Conservation (phyloP, 2,888 invertebrate species). For the Rhabditoides inermis region DNA sequence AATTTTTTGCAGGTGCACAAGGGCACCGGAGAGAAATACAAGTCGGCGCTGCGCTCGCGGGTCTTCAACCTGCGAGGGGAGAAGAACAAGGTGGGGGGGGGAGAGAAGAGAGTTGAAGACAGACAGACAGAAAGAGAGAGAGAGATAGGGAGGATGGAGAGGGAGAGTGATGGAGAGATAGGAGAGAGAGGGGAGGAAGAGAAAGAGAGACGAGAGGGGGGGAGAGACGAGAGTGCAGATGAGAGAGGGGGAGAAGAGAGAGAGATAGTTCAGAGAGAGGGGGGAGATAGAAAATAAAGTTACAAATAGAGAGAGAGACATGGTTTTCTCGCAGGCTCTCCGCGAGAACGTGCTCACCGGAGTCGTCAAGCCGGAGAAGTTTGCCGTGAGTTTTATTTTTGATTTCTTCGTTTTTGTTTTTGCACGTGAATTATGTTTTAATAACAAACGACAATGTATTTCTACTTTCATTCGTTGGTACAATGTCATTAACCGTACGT, state of each 20-base stretch:
- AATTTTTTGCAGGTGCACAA: constrained; percentile 25
- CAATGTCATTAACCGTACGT: too few species aligned
- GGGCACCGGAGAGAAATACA: constrained; percentile 61
- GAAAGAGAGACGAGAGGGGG: background rate
- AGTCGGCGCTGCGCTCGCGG: constrained; percentile 84
- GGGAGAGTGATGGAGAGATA: too few species aligned
- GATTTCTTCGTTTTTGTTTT: too few species aligned
- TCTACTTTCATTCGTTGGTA: too few species aligned
- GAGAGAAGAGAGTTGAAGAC: background rate
- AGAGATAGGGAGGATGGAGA: too few species aligned
- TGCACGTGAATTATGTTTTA: too few species aligned
- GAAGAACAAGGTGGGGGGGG: constrained; percentile 72
- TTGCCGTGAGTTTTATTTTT: constrained; percentile 66
- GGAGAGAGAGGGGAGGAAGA: too few species aligned
- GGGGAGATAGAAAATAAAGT: too few species aligned
- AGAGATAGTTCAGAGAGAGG: background rate
- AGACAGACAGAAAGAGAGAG: too few species aligned
- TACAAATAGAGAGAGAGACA: too few species aligned
- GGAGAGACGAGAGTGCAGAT: background rate
- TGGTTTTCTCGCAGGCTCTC: too few species aligned
- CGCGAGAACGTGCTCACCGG: constrained; percentile 77
- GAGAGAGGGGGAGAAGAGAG: background rate
- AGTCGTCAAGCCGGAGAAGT: constrained; percentile 65
- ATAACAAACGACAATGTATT: too few species aligned
- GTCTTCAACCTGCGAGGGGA: constrained; percentile 92